Conservation (phyloP, 2,797 vertebrate species). For the Aselliscus stoliczkanus region DNA sequence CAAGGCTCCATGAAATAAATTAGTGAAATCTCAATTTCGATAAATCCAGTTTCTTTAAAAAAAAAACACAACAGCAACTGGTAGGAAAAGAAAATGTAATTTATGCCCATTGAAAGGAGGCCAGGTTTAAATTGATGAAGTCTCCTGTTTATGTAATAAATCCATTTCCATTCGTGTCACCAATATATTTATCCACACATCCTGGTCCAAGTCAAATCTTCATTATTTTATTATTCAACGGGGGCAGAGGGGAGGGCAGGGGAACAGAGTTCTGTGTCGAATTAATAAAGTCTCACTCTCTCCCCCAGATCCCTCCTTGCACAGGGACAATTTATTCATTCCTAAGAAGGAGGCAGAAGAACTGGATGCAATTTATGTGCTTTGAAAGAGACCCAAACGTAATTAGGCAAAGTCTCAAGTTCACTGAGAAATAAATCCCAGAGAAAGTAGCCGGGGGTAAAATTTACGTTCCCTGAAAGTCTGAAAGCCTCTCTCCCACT, state of each 20-base stretch:
- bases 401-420: slow-evolving; percentile 80
- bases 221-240: slow-evolving; percentile 78
- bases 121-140: slow-evolving; percentile 81
- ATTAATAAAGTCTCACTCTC: slow-evolving; percentile 79
- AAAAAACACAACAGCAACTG: slow-evolving; percentile 73
- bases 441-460: slow-evolving; percentile 72
- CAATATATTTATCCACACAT: slow-evolving; percentile 80
- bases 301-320: slow-evolving; percentile 77
- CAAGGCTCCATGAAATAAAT: slow-evolving; percentile 75
- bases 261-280: slow-evolving; percentile 71
- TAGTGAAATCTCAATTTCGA: slow-evolving; percentile 74
- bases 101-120: slow-evolving; percentile 80
- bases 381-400: slow-evolving; percentile 79
- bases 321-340: slow-evolving; percentile 79
- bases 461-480: slow-evolving; percentile 68
- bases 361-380: slow-evolving; percentile 78
- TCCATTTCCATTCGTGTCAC: slow-evolving; percentile 81
- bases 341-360: slow-evolving; percentile 74
- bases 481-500: slow-evolving; percentile 53
- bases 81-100: slow-evolving; percentile 79
- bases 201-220: slow-evolving; percentile 73
- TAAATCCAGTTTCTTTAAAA: slow-evolving; percentile 79
- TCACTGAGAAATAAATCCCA: slow-evolving; percentile 79
- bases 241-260: slow-evolving; percentile 60
- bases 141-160: slow-evolving; percentile 82